Conservation (phyloP, 23 tunicate species). For the Trididemnum clinides region DNA sequence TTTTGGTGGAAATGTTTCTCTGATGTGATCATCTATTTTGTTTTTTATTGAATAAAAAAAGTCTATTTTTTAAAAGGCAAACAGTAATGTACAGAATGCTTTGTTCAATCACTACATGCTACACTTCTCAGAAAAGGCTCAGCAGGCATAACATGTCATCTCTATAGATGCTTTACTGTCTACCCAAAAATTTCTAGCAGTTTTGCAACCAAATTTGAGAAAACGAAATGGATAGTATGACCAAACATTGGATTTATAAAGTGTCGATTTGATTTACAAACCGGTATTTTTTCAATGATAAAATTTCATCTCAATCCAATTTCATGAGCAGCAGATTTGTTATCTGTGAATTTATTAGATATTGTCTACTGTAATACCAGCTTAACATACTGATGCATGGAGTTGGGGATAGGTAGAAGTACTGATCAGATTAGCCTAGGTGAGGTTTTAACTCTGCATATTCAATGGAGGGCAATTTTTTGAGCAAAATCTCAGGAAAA, state of each 20-base stretch:
- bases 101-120: not conserved
- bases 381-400: too few relatives aligned
- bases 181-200: not conserved
- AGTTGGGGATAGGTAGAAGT: too few relatives aligned
- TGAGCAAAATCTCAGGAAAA: too few relatives aligned
- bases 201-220: not conserved
- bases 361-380: too few relatives aligned
- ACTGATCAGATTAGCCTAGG: too few relatives aligned
- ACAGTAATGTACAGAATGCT: too few relatives aligned
- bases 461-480: too few relatives aligned
- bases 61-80: too few relatives aligned
- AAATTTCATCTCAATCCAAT: not conserved
- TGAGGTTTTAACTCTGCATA: too few relatives aligned
- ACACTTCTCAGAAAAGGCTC: not conserved
- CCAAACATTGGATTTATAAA: not conserved
- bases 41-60: too few relatives aligned
- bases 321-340: not conserved
- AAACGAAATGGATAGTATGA: not conserved
- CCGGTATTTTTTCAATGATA: not conserved
- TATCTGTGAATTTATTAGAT: not conserved
- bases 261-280: not conserved
- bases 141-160: not conserved
- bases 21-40: too few relatives aligned
- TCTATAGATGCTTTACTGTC: not conserved
- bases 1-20: too few relatives aligned